A percentile compares a stretch with the other conserved stretches of the same genome.
These are phyloP conservation scores for Napeogenes sylphis DNA, from an alignment of 2,888 invertebrate genomes.

Conservation along the genomic window DNA sequence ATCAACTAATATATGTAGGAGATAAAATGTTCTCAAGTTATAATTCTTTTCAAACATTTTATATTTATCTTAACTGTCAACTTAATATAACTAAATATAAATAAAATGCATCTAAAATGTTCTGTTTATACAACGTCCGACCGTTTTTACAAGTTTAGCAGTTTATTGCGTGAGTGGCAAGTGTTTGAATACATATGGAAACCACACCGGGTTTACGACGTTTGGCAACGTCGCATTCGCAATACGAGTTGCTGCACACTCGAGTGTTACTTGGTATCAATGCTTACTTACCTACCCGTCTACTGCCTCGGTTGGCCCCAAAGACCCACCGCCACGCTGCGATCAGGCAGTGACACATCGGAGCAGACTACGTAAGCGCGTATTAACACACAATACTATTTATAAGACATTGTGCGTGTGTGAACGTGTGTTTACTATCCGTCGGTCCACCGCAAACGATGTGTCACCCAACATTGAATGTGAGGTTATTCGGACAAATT, in stretches of 20 bases:
- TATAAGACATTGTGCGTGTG: constrained; percentile 65
- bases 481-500: constrained; percentile 62
- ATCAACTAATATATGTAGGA: no score
- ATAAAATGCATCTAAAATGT: not conserved
- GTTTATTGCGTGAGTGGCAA: constrained; percentile 16
- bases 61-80: no score
- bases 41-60: no score
- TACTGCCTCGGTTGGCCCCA: constrained; percentile 45
- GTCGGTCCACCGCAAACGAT: constrained; percentile 63
- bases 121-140: not conserved
- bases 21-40: no score
- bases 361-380: constrained; percentile 62
- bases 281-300: constrained; percentile 51
- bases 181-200: constrained; percentile 37
- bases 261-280: constrained; percentile 35
- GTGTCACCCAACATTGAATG: constrained; percentile 69
- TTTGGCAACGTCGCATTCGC: constrained; percentile 62
- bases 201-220: constrained; percentile 45
- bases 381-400: constrained; percentile 71
- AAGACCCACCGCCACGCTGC: constrained; percentile 41
- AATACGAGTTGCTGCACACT: constrained; percentile 51
- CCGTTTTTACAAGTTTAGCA: constrained; percentile 11
- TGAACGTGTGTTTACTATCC: constrained; percentile 71
- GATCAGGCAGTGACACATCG: constrained; percentile 63
- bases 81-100: no score